Evolutionary conservation across 2,797 vertebrate genomes (phyloP).

Genomic region (Clarias pachynema): DNA sequence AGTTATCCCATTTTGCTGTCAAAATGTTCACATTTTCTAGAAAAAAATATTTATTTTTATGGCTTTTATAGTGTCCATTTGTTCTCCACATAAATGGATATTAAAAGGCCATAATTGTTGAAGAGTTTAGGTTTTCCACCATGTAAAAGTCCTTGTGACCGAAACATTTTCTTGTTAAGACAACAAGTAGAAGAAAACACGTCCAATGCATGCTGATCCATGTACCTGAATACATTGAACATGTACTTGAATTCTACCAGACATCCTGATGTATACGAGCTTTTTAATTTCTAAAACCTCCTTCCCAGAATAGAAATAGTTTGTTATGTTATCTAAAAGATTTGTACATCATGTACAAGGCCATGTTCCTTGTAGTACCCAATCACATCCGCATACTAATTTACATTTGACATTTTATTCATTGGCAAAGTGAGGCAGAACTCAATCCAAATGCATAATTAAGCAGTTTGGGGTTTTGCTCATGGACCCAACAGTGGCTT

Average conservation of each 20-base stretch:
- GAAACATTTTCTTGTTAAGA: not conserved
- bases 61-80: not conserved
- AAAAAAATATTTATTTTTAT: not conserved
- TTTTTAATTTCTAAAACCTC: not conserved
- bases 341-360: constrained; percentile 7
- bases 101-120: not conserved
- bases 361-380: not conserved
- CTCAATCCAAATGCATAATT: constrained; percentile 25
- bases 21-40: not conserved
- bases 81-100: not conserved
- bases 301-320: not conserved
- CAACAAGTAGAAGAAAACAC: not conserved
- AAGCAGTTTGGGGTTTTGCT: constrained; percentile 24
- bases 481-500: constrained; percentile 8
- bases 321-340: not conserved
- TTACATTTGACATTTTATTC: constrained; percentile 36
- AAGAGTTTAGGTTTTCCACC: not conserved
- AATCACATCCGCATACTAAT: constrained; percentile 16
- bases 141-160: not conserved
- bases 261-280: not conserved
- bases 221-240: not conserved
- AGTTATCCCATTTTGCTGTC: too few relatives aligned
- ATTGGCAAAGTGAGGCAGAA: not conserved
- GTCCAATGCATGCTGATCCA: not conserved
- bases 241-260: not conserved